These are phyloP conservation scores for Vombatus ursinus DNA, from an alignment of 2,113 vertebrate species.

Conservation along the genomic window DNA sequence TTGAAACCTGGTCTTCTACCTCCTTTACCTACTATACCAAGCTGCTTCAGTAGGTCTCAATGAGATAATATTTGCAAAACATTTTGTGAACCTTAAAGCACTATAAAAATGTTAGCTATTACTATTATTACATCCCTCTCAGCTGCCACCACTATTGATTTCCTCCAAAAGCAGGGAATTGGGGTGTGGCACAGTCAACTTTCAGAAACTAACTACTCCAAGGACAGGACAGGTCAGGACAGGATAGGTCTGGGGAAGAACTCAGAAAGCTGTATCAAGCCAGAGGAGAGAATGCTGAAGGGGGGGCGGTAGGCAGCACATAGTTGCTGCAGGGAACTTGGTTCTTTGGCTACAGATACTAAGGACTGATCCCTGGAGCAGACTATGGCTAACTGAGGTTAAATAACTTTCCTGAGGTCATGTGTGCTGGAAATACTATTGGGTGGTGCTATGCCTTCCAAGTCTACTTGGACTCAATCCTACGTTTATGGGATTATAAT, in stretches of 20 bases:
- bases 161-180: background rate
- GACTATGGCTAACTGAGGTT: background rate
- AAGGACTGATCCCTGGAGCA: no score
- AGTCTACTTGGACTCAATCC: background rate
- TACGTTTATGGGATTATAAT: background rate
- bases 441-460: background rate
- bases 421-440: background rate
- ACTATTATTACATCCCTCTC: background rate
- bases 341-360: no score
- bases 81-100: background rate
- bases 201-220: background rate
- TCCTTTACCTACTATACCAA: background rate
- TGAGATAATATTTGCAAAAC: background rate
- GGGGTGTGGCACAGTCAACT: background rate
- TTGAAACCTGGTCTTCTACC: background rate
- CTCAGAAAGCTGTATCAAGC: background rate
- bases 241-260: background rate
- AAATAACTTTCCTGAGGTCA: background rate
- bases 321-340: background rate
- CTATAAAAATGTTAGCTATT: background rate
- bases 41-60: background rate
- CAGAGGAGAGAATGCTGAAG: background rate
- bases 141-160: background rate
- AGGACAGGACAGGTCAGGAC: background rate
- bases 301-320: background rate